phyloP scores from a whole-genome alignment of 2,113 vertebrate genomes.

The Hemiprocne comata region DNA sequence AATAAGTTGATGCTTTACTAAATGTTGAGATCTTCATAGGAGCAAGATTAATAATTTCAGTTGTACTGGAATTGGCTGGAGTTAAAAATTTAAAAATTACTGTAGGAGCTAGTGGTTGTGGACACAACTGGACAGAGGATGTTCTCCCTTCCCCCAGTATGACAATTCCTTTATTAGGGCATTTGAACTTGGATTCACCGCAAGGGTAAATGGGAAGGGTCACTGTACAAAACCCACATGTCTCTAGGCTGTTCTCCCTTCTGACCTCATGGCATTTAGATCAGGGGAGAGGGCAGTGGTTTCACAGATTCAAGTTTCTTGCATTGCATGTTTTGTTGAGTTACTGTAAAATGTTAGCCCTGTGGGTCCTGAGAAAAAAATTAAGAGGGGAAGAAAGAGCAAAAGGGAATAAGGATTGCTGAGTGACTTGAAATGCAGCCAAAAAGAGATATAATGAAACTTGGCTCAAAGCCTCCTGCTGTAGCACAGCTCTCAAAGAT shows the following conservation, averaged over 20 bases:
- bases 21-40: background rate
- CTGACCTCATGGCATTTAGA: background rate
- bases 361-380: slow-evolving; percentile 45
- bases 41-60: background rate
- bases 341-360: slow-evolving; percentile 8
- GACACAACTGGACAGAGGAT: background rate
- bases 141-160: background rate
- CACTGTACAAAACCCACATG: background rate
- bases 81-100: background rate
- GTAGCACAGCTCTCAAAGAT: slow-evolving; percentile 8
- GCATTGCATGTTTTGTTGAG: slow-evolving; percentile 1
- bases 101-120: background rate
- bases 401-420: slow-evolving; percentile 17
- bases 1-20: background rate
- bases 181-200: background rate
- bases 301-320: slow-evolving; percentile 32
- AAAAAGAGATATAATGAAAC: slow-evolving; percentile 36
- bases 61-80: background rate
- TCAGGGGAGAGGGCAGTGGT: slow-evolving; percentile 5
- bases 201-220: background rate
- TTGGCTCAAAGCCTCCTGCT: background rate
- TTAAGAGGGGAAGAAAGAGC: slow-evolving; percentile 14
- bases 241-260: slow-evolving; percentile 11
- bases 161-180: background rate
- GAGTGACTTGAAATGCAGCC: slow-evolving; percentile 47